Base-by-base conservation (phyloP, 2,797 vertebrate species). In the Rhinogobio ventralis region DNA sequence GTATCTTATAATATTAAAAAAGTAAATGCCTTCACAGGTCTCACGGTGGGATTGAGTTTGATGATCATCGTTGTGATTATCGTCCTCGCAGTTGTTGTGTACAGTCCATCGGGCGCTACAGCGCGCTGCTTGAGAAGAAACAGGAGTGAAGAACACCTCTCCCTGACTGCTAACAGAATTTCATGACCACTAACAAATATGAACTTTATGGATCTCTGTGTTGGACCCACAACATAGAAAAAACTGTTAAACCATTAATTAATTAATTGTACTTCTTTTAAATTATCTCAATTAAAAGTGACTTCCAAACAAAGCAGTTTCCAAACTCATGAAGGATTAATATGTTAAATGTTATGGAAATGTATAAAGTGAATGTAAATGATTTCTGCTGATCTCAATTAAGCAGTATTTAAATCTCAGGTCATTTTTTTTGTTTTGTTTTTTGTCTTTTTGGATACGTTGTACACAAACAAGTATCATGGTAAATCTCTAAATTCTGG, bases 11-110 rank as follows among this genome's bases (percentile, higher is more conserved):
- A 14, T 33, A 25, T 60, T 42, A 42, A 60, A 23, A 19, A 2
- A 71, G 15, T 28, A 42, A 75, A 55, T 62, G n/a, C 28, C 7
- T 80, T 42, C 28, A 30, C 69, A 85, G 88, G 88, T 66, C 80
- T 88, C 33, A 88, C 85, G 15, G 79, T 82, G 45, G 68, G 79
- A n/a, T 33, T 77, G 72, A 82, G 71, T 82, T 74, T 89, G 57
- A 11, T 84, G 30, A 46, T 89, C 39, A 8, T 86, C 53, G 49
- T 83, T 45, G 23, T 75, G 45, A 76, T 86, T 6, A 7, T 83
- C 19, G 30, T 87, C 3, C 64, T 89, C 10, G 80, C 79, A 2
- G 45, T 28, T 8, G 84, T 87, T 55, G 88, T 87, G 33, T 89
- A 89, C 86, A 69, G 74, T 5, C 88, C 86, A 2, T 68, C 81